Base-by-base conservation (phyloP, 2,888 invertebrate genomes). In the Chymomyza caudatula region DNA sequence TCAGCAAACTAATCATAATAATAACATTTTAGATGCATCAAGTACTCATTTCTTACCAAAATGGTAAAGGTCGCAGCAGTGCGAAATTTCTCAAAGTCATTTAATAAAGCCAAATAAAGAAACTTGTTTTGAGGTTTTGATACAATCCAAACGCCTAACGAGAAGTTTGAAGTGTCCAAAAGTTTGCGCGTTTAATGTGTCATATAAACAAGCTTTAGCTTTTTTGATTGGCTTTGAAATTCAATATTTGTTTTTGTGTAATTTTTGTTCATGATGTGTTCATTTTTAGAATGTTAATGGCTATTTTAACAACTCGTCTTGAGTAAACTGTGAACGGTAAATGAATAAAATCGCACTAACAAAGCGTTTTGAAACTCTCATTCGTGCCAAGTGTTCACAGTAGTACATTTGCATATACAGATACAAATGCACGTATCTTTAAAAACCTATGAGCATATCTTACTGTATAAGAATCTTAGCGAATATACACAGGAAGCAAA, bases 71-170 rank as follows among this genome's bases (percentile, higher is more conserved):
- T 75, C 76, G 68, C 65, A 65, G 67, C 64, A 67, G 65, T 53
- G 15, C 58, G n/a, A 47, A 47, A 47, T 47, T 8, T 47, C 13
- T 47, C 47, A 47, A 11, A 17, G n/a, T 19, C 13, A 65, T 37
- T 60, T 43, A 15, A 58, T 29, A 51, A 6, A 54, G n/a, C 82
- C 80, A 82, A 79, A 82, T 79, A 79, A 49, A 77, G 85, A 85
- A 80, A 80, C 85, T 85, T 75, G 80, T 77, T 77, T 72, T 47
- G 3, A 11, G 11, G 29, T 3, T 37, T 2, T 37, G 29, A 37
- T 37, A 37, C 29, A 37, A 37, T 37, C 29, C 29, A 37, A 37
- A 37, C 29, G 2, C 29, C 29, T 37, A 37, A 37, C 29, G 17
- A 17, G 47, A 47, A n/a, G 13, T 47, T 47, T 0, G 3, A 47